phyloP scores from a whole-genome alignment of 2,797 vertebrate genomes.

The Phaenicophaeus curvirostris region DNA sequence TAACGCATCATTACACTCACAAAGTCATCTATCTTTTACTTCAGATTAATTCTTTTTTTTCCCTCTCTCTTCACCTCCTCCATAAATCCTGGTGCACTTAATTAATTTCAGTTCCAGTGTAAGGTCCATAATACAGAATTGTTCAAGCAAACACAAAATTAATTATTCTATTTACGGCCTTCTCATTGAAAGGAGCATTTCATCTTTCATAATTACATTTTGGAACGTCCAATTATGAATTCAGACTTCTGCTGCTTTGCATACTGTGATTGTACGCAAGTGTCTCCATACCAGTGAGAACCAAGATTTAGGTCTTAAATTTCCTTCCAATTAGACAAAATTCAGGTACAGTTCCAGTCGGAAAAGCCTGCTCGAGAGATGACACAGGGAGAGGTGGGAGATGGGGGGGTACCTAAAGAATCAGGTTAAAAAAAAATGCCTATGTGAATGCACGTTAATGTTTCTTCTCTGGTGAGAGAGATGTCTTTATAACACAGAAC shows the following conservation, averaged over 20 bases:
- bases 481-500: conserved; percentile 29
- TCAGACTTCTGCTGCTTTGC: conserved; percentile 82
- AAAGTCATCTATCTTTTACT: conserved; percentile 98
- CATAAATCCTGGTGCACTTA: conserved; percentile 99
- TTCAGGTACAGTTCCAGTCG: conserved; percentile 8
- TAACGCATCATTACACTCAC: conserved; percentile 95
- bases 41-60: conserved; percentile 96
- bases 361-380: conserved; percentile 54
- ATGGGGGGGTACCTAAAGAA: not conserved
- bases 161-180: conserved; percentile 99
- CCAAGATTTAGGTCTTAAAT: conserved; percentile 49
- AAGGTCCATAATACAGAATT: conserved; percentile 98
- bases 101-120: conserved; percentile 98
- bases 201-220: conserved; percentile 99
- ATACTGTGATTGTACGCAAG: conserved; percentile 73
- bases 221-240: conserved; percentile 94
- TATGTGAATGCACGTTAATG: not conserved
- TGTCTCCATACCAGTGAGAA: conserved; percentile 72
- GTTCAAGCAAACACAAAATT: conserved; percentile 99
- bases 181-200: conserved; percentile 99
- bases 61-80: conserved; percentile 88
- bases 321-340: conserved; percentile 58
- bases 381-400: not conserved
- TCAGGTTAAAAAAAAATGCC: conserved; percentile 19
- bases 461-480: not conserved